Percentiles rank a stretch among this genome's conserved stretches.
Conservation (phyloP, 1,140 invertebrate genomes). For the Dendroctonus ponderosae region DNA sequence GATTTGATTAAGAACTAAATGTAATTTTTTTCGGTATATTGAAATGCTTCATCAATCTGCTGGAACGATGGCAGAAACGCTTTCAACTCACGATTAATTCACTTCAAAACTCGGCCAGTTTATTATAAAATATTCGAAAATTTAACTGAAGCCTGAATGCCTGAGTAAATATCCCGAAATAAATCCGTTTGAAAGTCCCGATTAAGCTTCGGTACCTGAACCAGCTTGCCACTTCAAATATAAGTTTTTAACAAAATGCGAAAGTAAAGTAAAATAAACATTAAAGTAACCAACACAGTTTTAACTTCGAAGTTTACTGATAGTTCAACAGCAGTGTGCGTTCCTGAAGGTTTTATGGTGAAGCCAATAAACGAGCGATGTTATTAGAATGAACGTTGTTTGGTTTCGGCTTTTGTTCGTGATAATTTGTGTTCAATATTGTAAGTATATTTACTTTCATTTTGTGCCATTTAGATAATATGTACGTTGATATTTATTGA, state of each 20-base stretch:
- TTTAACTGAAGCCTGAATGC: not conserved
- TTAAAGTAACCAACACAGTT: conserved; percentile 8
- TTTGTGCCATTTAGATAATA: too few species aligned
- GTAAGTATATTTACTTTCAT: not conserved
- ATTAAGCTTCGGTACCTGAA: not conserved
- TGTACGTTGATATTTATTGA: not conserved
- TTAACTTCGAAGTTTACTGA: not conserved
- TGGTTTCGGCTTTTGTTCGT: not conserved
- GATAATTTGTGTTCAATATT: not conserved
- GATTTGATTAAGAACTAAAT: too few species aligned
- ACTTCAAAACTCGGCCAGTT: too few species aligned
- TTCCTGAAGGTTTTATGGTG: not conserved
- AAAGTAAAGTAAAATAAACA: not conserved
- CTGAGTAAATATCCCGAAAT: conserved; percentile 1
- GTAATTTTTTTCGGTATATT: not conserved
- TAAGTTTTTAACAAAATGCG: not conserved
- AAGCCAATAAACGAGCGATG: not conserved
- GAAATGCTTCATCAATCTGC: not conserved
- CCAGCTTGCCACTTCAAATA: not conserved
- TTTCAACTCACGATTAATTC: too few species aligned
- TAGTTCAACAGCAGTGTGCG: not conserved
- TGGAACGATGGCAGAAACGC: not conserved
- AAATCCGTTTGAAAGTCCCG: not conserved
- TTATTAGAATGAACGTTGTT: not conserved
- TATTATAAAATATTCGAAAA: too few species aligned